phyloP scores from a whole-genome alignment of 2,888 invertebrate species.

The Megalurothrips usitatus region DNA sequence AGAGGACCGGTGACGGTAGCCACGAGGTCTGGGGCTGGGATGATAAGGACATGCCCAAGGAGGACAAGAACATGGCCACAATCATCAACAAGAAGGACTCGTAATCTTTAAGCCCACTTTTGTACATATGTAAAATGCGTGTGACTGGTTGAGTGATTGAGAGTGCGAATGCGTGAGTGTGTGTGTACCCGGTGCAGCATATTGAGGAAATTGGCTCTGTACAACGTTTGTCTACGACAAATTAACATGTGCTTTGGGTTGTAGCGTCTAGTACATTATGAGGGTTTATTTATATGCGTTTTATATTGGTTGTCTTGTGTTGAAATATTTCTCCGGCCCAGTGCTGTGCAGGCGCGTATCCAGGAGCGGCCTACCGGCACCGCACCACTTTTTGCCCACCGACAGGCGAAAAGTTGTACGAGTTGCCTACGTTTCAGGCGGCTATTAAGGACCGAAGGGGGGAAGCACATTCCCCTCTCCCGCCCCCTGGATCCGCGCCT shows the following conservation, averaged over 20 bases:
- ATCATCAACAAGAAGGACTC: conserved; percentile 38
- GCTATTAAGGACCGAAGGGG: too few species aligned
- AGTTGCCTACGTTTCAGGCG: too few species aligned
- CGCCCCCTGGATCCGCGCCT: too few species aligned
- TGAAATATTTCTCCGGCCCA: not conserved
- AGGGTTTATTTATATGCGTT: not conserved
- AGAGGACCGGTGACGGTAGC: conserved; percentile 54
- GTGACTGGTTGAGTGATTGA: conserved; percentile 18
- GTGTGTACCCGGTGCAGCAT: not conserved
- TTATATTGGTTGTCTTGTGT: not conserved
- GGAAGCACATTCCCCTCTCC: too few species aligned
- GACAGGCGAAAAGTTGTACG: too few species aligned
- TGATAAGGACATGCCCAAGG: conserved; percentile 54
- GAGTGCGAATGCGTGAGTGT: conserved; percentile 17
- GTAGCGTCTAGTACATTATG: not conserved
- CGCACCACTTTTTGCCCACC: too few species aligned
- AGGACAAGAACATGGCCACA: conserved; percentile 40
- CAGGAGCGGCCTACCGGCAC: too few species aligned
- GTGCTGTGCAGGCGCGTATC: too few species aligned
- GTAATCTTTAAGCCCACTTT: conserved; percentile 30
- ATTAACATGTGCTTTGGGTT: conserved; percentile 8
- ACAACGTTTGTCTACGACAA: not conserved
- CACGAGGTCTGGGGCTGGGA: conserved; percentile 74
- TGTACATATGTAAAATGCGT: conserved; percentile 25
- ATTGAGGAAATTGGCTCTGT: not conserved